phyloP scores from a whole-genome alignment of 53 echinoderm and acorn worm genomes.

The Holothuria leucospilota region DNA sequence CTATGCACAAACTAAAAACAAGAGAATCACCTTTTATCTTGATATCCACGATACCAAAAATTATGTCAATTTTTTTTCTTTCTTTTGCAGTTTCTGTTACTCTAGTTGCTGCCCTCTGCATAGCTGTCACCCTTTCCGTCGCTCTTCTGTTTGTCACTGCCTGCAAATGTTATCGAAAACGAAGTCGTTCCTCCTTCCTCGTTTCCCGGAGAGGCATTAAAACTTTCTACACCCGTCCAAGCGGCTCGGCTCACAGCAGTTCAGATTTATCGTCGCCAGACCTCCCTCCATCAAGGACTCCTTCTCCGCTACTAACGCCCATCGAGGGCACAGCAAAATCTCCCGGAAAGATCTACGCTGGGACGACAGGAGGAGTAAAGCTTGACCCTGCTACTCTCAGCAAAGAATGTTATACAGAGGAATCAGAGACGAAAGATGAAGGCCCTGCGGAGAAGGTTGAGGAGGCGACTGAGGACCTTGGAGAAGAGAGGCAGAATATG shows the following conservation, averaged over 20 bases:
- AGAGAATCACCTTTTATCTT: no score
- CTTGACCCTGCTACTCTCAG: slow-evolving; percentile 88
- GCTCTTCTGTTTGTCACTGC: slow-evolving; percentile 82
- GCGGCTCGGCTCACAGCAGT: slow-evolving; percentile 88
- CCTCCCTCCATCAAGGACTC: slow-evolving; percentile 70
- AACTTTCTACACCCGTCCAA: slow-evolving; percentile 86
- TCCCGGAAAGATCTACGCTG: slow-evolving; percentile 69
- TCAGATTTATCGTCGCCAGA: slow-evolving; percentile 96
- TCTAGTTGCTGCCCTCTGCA: slow-evolving; percentile 83
- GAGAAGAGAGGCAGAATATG: slow-evolving; percentile 73
- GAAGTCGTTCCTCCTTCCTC: slow-evolving; percentile 80
- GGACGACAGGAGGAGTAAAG: slow-evolving; percentile 70
- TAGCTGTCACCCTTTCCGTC: slow-evolving; percentile 76
- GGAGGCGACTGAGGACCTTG: slow-evolving; percentile 65
- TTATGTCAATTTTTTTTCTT: background rate
- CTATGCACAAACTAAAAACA: no score
- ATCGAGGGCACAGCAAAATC: slow-evolving; percentile 63
- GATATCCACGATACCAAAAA: no score
- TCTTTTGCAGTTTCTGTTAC: slow-evolving; percentile 75
- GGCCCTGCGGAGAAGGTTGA: slow-evolving; percentile 72
- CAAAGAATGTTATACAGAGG: slow-evolving; percentile 94
- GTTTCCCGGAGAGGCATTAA: slow-evolving; percentile 75
- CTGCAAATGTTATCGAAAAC: slow-evolving; percentile 85
- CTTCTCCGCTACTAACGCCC: slow-evolving; percentile 82
- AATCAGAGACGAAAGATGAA: slow-evolving; percentile 80